These are phyloP conservation scores for Myotis pilosus DNA, from an alignment of 2,797 vertebrate species.

Conservation along the genomic window DNA sequence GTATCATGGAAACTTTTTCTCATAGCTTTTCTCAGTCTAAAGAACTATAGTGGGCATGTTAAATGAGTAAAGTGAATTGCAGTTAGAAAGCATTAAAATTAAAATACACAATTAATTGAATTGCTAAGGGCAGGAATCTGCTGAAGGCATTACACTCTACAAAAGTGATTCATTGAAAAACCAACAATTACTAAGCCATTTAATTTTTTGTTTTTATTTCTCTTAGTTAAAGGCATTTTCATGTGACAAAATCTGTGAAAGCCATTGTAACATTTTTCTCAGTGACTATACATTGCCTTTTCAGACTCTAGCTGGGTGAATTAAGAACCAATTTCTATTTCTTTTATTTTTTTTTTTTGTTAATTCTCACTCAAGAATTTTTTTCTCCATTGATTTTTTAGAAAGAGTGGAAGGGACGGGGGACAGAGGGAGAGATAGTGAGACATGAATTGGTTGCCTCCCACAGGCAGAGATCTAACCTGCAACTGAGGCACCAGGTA, in stretches of 20 bases:
- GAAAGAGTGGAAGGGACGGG: too few species aligned
- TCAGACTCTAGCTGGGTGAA: neutral
- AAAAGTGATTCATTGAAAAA: slow-evolving; percentile 61
- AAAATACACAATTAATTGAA: slow-evolving; percentile 56
- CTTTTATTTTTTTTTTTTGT: too few species aligned
- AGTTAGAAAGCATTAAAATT: slow-evolving; percentile 52
- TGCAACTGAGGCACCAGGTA: too few species aligned
- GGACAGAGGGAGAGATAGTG: too few species aligned
- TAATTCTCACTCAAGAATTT: too few species aligned
- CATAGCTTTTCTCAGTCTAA: slow-evolving; percentile 3
- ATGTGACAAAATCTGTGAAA: slow-evolving; percentile 48
- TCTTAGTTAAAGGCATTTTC: neutral
- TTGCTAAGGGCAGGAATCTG: slow-evolving; percentile 39
- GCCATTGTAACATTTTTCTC: slow-evolving; percentile 38
- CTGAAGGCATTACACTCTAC: neutral
- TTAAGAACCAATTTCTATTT: neutral
- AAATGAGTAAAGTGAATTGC: slow-evolving; percentile 52
- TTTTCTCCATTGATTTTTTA: too few species aligned
- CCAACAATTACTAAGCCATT: slow-evolving; percentile 42
- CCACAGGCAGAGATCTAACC: too few species aligned
- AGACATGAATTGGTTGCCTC: too few species aligned
- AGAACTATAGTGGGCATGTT: neutral
- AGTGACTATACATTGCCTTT: neutral
- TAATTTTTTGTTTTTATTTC: slow-evolving; percentile 22
- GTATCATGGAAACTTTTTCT: neutral